Conservation (phyloP, 2,113 vertebrate species). For the Hippocampus barbouri region DNA sequence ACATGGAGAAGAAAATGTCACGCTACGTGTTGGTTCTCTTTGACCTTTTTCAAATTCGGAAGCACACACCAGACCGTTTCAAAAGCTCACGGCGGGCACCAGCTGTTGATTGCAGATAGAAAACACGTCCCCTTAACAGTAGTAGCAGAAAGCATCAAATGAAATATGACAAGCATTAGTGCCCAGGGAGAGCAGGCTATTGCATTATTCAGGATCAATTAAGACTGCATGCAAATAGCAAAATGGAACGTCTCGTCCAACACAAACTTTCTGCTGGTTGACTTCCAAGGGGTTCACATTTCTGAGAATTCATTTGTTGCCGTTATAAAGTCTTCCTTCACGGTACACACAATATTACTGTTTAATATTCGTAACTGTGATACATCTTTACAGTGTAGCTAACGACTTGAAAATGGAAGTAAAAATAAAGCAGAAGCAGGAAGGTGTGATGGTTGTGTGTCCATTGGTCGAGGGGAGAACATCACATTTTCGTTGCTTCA, state of each 20-base stretch:
- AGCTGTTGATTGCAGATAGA: slow-evolving; percentile 1
- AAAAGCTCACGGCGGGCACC: not conserved
- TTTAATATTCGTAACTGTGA: not conserved
- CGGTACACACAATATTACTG: not conserved
- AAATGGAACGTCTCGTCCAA: not conserved
- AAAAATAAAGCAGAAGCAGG: not conserved
- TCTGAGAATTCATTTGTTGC: no score
- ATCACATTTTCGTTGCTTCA: no score
- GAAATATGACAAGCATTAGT: not conserved
- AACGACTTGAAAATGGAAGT: not conserved
- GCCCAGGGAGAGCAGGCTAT: not conserved
- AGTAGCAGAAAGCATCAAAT: slow-evolving; percentile 1
- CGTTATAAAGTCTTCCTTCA: not conserved
- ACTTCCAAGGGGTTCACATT: not conserved
- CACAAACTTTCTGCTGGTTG: not conserved
- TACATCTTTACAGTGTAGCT: not conserved
- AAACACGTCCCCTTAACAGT: not conserved
- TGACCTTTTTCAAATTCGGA: slow-evolving; percentile 36
- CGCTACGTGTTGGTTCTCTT: slow-evolving; percentile 3
- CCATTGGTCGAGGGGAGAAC: no score
- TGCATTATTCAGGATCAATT: slow-evolving; percentile 7
- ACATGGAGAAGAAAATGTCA: slow-evolving; percentile 26
- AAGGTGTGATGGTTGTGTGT: no score
- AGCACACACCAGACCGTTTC: slow-evolving; percentile 1
- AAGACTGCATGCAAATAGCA: not conserved